Percentiles rank a stretch among this genome's conserved stretches.
phyloP scores from a whole-genome alignment of 2,797 vertebrate genomes.

The Aulostomus chinensis region DNA sequence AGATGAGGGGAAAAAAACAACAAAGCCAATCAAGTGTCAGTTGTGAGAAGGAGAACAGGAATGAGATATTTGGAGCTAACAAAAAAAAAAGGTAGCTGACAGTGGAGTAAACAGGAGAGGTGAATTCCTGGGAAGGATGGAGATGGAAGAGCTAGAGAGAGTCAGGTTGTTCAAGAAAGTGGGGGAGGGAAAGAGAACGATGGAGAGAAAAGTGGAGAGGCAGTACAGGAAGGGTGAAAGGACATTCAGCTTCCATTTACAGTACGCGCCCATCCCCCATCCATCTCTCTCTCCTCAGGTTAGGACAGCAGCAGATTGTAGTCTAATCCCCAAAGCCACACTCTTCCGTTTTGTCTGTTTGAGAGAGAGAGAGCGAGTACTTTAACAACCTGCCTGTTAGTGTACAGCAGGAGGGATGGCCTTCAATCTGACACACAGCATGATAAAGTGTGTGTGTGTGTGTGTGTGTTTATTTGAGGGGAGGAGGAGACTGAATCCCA shows the following conservation, averaged over 20 bases:
- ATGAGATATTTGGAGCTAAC: too few relatives aligned
- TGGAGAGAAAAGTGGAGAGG: constrained; percentile 6
- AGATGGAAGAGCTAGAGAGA: too few relatives aligned
- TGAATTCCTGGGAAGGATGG: too few relatives aligned
- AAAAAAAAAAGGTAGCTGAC: too few relatives aligned
- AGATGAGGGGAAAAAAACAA: too few relatives aligned
- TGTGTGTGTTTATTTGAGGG: neutral
- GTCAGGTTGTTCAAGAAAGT: neutral
- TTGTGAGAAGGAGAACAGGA: too few relatives aligned
- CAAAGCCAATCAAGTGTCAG: too few relatives aligned
- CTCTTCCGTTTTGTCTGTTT: constrained; percentile 2
- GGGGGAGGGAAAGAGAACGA: constrained; percentile 2
- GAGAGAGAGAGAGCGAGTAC: neutral
- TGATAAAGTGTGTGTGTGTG: constrained; percentile 2
- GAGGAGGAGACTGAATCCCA: too few relatives aligned
- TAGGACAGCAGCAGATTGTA: constrained; percentile 49
- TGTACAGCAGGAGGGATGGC: constrained; percentile 42
- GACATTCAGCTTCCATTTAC: constrained; percentile 23
- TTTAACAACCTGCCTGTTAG: constrained; percentile 37
- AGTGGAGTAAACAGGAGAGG: too few relatives aligned
- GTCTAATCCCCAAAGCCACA: constrained; percentile 60
- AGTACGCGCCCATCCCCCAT: constrained; percentile 41
- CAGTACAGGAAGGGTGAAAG: constrained; percentile 34
- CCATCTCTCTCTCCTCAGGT: constrained; percentile 31
- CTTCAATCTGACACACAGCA: constrained; percentile 49